Conservation (phyloP, 92 coral and sea anemone species). For the Parazoanthus swiftii region DNA sequence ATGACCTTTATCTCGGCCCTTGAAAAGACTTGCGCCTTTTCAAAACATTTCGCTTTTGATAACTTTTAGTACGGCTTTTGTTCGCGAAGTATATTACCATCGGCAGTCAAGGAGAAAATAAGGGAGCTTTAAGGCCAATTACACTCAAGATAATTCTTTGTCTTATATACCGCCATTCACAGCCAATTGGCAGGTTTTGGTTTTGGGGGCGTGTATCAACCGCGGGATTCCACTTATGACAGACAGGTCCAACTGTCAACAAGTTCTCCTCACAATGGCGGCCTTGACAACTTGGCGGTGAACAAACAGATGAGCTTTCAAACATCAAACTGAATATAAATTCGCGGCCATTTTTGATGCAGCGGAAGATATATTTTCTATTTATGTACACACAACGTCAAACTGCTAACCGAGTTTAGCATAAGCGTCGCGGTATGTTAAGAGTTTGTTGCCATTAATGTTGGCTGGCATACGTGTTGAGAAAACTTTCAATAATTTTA, state of each 20-base stretch:
- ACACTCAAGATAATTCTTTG: constrained; percentile 80
- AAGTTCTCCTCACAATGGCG: constrained; percentile 69
- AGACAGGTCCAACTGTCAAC: constrained; percentile 84
- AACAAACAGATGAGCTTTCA: constrained; percentile 46
- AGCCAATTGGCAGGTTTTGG: constrained; percentile 77
- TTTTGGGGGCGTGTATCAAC: constrained; percentile 70
- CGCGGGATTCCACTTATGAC: constrained; percentile 77
- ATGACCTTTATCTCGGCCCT: constrained; percentile 15
- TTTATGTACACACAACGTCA: constrained; percentile 20
- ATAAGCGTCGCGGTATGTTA: constrained; percentile 23
- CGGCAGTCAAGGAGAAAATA: constrained; percentile 70
- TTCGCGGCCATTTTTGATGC: constrained; percentile 29
- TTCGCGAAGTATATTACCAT: constrained; percentile 60
- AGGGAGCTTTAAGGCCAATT: constrained; percentile 71
- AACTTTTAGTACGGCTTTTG: constrained; percentile 66
- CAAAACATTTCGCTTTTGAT: constrained; percentile 48
- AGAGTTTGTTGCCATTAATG: constrained; percentile 30
- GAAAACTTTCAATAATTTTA: constrained; percentile 11
- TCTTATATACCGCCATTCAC: constrained; percentile 69
- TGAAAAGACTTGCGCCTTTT: neutral
- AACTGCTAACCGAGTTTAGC: constrained; percentile 24
- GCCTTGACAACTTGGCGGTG: constrained; percentile 62
- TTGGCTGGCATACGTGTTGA: constrained; percentile 8
- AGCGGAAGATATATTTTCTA: constrained; percentile 33
- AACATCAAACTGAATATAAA: constrained; percentile 44